Evolutionary conservation across 1,140 invertebrate species (phyloP), one percentile per base, ranked within the genome.

Genomic region (Battus philenor): DNA sequence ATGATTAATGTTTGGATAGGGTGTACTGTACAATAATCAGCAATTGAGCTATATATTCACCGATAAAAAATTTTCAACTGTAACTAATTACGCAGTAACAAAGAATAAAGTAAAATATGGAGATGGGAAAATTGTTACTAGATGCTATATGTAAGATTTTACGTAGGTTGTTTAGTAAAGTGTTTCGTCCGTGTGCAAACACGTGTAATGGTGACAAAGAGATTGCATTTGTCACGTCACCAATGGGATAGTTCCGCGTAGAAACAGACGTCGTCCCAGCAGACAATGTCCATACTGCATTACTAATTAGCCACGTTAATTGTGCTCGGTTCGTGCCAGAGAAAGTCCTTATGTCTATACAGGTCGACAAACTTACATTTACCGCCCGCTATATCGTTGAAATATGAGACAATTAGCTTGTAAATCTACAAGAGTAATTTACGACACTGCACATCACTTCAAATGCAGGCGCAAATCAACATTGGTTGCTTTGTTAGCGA

Each of bases 311-410:
- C 60, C 54, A 49, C 59, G 59, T 60, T 59, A 44, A 66, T 66
- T 73, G 69, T 69, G 15, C 32, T 49, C 55, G 43, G 74, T 78
- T 75, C 65, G 74, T 65, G 56, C 49, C 63, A 64, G 74, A 73
- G 74, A 78, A 78, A 78, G 74, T 71, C 49, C 45, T 39, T 59
- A 54, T 54, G 53, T 61, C 57, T 44, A 44, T 36, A 31, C 55
- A 27, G 41, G 44, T 55, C 60, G 49, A 54, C 59, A 56, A 59
- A 52, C 44, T 59, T 57, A 57, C 12, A 26, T 55, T 48, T 51
- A 32, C 47, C 1, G 49, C 50, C 49, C 27, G 4, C 34, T 12
- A 50, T 41, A 45, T 24, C 20, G 22, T 9, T 36, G 29, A 12
- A 18, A 49, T 36, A 17, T 45, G 52, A 43, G 30, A 52, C 50